phyloP scores from a whole-genome alignment of 2,797 vertebrate genomes.

The Emydoidea blandingii region DNA sequence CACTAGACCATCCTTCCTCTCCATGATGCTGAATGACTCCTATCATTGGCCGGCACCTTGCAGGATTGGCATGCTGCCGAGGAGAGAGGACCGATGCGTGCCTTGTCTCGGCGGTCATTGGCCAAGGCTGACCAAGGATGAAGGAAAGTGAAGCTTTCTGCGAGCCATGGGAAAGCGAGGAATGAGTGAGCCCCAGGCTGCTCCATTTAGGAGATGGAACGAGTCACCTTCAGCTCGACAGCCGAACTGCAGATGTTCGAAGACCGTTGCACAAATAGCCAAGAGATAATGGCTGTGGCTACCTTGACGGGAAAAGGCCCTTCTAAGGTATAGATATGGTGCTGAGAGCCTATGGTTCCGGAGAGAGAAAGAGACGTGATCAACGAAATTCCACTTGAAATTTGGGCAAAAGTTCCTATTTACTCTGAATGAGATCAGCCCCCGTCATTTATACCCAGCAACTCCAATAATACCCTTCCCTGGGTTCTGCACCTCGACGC shows the following conservation, averaged over 20 bases:
- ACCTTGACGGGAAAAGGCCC: neutral
- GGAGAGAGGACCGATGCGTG: neutral
- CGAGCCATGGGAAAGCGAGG: neutral
- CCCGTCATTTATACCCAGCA: neutral
- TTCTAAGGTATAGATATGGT: neutral
- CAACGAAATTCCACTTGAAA: neutral
- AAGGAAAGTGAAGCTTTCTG: neutral
- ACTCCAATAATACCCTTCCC: neutral
- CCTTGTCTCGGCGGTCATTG: neutral
- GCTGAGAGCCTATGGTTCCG: neutral
- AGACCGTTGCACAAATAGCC: neutral
- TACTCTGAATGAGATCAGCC: neutral
- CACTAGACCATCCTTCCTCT: neutral
- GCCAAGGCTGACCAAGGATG: neutral
- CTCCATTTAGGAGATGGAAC: neutral
- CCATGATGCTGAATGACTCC: rapidly evolving
- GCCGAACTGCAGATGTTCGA: neutral
- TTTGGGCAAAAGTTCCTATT: neutral
- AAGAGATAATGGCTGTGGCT: neutral
- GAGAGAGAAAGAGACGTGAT: neutral
- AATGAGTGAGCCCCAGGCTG: neutral
- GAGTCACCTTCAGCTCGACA: neutral
- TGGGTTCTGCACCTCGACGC: neutral
- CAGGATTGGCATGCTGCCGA: neutral
- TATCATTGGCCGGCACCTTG: neutral